These are phyloP conservation scores for Zoanthus sansibaricus DNA, from an alignment of 92 coral and sea anemone genomes.

Conservation along the genomic window DNA sequence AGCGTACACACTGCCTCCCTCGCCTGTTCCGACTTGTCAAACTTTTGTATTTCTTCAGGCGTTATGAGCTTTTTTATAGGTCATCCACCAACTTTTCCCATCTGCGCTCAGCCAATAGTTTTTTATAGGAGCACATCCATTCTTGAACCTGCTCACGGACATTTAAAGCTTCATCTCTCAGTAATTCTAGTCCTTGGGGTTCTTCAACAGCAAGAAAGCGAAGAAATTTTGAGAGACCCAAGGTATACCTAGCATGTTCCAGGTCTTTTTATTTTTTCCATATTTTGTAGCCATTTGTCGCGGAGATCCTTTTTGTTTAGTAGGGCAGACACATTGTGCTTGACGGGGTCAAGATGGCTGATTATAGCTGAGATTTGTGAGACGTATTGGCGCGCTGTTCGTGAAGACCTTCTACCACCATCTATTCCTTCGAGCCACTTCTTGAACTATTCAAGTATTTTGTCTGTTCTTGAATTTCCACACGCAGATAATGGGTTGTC, in stretches of 20 bases:
- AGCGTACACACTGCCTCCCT: conserved; percentile 49
- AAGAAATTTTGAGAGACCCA: conserved; percentile 36
- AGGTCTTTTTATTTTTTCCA: conserved; percentile 37
- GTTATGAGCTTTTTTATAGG: conserved; percentile 54
- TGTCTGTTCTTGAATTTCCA: conserved; percentile 46
- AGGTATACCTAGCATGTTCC: background rate
- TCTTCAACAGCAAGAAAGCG: conserved; percentile 47
- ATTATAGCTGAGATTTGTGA: conserved; percentile 51
- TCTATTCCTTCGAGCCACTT: conserved; percentile 60
- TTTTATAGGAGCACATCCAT: conserved; percentile 39
- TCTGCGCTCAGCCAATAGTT: conserved; percentile 48
- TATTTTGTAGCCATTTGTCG: conserved; percentile 50
- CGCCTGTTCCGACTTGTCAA: conserved; percentile 42
- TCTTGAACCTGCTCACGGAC: conserved; percentile 58
- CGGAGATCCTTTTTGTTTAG: conserved; percentile 45
- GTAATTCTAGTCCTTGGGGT: conserved; percentile 40
- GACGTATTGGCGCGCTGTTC: conserved; percentile 54
- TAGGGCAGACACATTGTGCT: conserved; percentile 29
- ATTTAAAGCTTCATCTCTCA: conserved; percentile 37
- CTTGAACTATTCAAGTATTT: conserved; percentile 58
- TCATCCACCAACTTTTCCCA: conserved; percentile 61
- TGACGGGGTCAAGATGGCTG: conserved; percentile 43
- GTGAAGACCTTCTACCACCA: conserved; percentile 50
- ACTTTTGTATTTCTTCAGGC: conserved; percentile 53
- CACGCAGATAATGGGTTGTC: conserved; percentile 11